phyloP scores from a whole-genome alignment of 1,140 invertebrate genomes.

The Eriocheir sinensis region DNA sequence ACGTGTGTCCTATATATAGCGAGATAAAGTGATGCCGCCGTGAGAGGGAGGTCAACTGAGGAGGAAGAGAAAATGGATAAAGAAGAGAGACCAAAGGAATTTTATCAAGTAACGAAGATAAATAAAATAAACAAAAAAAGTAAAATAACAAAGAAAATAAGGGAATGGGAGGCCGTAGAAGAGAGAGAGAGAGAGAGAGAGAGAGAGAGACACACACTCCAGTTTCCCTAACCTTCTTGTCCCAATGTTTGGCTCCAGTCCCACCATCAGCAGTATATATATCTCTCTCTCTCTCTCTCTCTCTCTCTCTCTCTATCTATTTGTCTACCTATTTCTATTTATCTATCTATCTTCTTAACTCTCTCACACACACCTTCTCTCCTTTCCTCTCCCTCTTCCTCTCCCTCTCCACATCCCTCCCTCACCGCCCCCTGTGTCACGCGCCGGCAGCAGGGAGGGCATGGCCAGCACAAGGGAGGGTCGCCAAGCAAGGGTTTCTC shows the following conservation, averaged over 20 bases:
- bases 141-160: neutral
- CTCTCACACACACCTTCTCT: slow-evolving; percentile 11
- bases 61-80: no score
- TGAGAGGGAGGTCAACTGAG: neutral
- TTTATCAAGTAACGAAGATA: no score
- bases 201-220: slow-evolving; percentile 5
- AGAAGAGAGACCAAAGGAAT: no score
- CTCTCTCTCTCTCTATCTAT: slow-evolving; percentile 22
- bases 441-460: neutral
- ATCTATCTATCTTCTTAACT: neutral
- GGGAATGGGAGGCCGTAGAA: neutral
- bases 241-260: neutral
- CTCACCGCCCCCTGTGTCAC: neutral
- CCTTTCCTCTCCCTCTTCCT: neutral
- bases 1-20: no score
- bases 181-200: neutral
- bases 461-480: neutral
- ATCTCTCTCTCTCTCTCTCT: neutral
- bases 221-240: neutral
- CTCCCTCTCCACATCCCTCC: neutral
- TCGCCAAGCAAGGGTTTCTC: no score
- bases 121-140: neutral
- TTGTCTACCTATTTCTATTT: no score
- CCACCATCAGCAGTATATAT: neutral
- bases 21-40: neutral